phyloP scores from a whole-genome alignment of 1,140 invertebrate species.

The Wasmannia auropunctata region DNA sequence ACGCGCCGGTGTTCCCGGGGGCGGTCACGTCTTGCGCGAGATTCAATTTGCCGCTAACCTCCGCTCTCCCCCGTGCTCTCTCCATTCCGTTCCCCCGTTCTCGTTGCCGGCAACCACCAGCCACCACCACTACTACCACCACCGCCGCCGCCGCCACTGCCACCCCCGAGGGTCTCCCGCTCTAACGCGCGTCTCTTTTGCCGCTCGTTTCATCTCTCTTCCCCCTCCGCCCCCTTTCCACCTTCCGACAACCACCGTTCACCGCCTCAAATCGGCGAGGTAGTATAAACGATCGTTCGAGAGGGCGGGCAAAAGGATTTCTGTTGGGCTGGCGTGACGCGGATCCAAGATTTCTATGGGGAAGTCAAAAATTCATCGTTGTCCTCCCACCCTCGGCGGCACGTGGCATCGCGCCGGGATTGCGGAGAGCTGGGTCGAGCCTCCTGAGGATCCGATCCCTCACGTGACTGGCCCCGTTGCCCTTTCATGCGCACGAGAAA shows the following conservation, averaged over 20 bases:
- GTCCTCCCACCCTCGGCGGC: conserved; percentile 20
- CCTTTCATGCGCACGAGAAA: neutral
- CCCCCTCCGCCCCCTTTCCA: neutral
- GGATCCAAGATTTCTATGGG: conserved; percentile 64
- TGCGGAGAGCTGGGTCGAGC: conserved; percentile 30
- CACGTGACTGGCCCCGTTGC: conserved; percentile 27
- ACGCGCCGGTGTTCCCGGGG: conserved; percentile 79
- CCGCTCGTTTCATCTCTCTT: conserved; percentile 29
- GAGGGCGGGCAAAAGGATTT: conserved; percentile 39
- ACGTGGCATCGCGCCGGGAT: conserved; percentile 44
- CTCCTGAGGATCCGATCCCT: conserved; percentile 49
- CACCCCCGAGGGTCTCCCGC: conserved; percentile 31
- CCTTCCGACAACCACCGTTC: neutral
- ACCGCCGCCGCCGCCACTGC: neutral
- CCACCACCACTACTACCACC: neutral
- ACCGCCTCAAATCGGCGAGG: conserved; percentile 34
- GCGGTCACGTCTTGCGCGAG: conserved; percentile 84
- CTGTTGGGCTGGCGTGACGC: conserved; percentile 59
- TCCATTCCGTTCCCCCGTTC: conserved; percentile 50
- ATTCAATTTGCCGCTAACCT: conserved; percentile 79
- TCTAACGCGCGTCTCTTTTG: conserved; percentile 59
- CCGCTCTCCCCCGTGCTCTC: conserved; percentile 13
- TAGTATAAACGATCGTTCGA: conserved; percentile 62
- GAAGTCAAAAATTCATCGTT: conserved; percentile 68
- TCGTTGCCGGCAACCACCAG: conserved; percentile 47